Base-by-base conservation (phyloP, 2,113 vertebrate species). In the Xiphophorus couchianus region DNA sequence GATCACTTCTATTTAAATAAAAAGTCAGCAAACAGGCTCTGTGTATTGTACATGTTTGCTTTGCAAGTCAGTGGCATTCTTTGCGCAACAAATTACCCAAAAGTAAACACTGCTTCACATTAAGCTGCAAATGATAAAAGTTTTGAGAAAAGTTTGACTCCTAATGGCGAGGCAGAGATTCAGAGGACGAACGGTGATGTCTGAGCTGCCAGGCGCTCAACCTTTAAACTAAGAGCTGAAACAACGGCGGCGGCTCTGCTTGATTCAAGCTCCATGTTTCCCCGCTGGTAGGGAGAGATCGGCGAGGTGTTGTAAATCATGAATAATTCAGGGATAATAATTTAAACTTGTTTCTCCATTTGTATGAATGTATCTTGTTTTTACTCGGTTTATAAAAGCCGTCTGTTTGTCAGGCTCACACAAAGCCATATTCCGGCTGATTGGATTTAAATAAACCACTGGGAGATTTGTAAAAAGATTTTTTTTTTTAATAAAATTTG, bases 401-500 rank as follows among this genome's bases (percentile, higher is more conserved):
- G 68, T 63, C 3, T 74, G 85, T 89, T 88, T 93, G 91, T 89
- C 89, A 86, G 90, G 88, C 77, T 78, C 22, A 5, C 48, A 86
- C 76, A 71, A 77, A 77, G 78, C 71, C 83, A 70, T 76, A 76
- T 86, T 85, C 80, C 66, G 81, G 80, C 87, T 91, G 87, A 91
- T 88, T 91, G 84, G 85, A 78, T 92, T 92, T 84, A 83, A 91
- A 86, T 88, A 80, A 82, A 81, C 73, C 83, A 64, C 66, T 61
- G 73, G 82, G 84, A 86, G 69, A 82, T 58, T 19, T 58, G 51
- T 9, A 58, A 25, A 10, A 28, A 28, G 28, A 28, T 28, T 51
- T 19, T 6, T 51, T 54, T 22, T 22, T 54, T 25, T n/a, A 54
- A n/a, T 58, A 6, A 10, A 58, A 58, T 6, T 58, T 6, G 25